These are phyloP conservation scores for Nymphalis urticae DNA, from an alignment of 2,888 invertebrate genomes.

Conservation along the genomic window DNA sequence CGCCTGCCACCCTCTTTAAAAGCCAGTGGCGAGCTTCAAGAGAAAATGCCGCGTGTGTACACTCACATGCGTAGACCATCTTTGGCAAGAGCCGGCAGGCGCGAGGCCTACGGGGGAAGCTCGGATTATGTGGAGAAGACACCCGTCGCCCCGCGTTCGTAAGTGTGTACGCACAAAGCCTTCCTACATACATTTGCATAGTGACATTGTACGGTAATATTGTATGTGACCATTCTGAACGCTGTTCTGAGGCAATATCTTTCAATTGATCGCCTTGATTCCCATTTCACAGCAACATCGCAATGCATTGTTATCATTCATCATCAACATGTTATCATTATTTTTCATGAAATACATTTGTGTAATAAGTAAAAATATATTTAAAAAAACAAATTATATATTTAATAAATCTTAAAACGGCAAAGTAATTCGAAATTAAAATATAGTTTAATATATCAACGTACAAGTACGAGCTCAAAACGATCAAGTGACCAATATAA, in stretches of 20 bases:
- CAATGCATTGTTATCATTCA: no score
- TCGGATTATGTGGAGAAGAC: conserved; percentile 73
- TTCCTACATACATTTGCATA: conserved; percentile 79
- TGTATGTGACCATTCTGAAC: conserved; percentile 78
- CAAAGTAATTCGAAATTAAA: no score
- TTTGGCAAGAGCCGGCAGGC: conserved; percentile 65
- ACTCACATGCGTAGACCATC: conserved; percentile 79
- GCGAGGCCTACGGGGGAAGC: conserved; percentile 63
- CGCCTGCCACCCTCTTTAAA: conserved; percentile 78
- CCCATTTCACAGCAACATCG: background rate
- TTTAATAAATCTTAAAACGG: no score
- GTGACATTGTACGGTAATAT: conserved; percentile 81
- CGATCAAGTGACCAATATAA: no score
- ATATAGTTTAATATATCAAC: no score
- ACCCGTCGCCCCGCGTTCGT: conserved; percentile 74
- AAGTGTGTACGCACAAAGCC: conserved; percentile 79
- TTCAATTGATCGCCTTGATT: conserved; percentile 67
- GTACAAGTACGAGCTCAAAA: no score
- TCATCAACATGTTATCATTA: background rate
- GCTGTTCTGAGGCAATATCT: conserved; percentile 68
- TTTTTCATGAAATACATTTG: no score
- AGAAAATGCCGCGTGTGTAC: conserved; percentile 82
- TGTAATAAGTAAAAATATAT: no score
- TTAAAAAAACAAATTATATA: no score
- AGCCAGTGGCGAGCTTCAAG: conserved; percentile 83